phyloP scores from a whole-genome alignment of 2,113 vertebrate genomes.

The Tylochromis polylepis region DNA sequence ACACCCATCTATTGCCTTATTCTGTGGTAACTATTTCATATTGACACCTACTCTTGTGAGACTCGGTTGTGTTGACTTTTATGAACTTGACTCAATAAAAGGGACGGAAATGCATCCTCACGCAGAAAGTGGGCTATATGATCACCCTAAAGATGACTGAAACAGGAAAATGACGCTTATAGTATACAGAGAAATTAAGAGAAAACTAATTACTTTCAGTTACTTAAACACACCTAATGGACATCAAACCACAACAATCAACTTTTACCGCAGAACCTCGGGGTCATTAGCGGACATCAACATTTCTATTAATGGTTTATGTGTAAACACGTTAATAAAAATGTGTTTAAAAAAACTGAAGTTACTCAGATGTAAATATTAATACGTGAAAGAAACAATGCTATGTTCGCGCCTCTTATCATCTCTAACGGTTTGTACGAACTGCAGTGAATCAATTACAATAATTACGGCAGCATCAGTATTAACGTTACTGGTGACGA shows the following conservation, averaged over 20 bases:
- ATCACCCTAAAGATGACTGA: not conserved
- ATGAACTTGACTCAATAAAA: not conserved
- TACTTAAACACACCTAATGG: not conserved
- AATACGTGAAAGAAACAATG: not conserved
- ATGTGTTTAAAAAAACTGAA: too few relatives aligned
- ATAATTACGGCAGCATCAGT: not conserved
- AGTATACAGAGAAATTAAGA: rapidly evolving
- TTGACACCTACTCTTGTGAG: not conserved
- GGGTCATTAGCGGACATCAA: not conserved
- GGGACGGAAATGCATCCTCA: not conserved
- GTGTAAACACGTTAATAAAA: not conserved
- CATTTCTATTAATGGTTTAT: not conserved
- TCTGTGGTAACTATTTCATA: not conserved
- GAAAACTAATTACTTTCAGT: not conserved
- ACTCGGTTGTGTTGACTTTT: not conserved
- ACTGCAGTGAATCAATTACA: not conserved
- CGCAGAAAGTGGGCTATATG: not conserved
- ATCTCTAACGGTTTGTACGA: not conserved
- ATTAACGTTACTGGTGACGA: not conserved
- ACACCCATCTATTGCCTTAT: not conserved
- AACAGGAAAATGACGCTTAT: not conserved
- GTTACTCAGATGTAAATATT: not conserved
- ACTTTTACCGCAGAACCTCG: not conserved
- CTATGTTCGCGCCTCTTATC: not conserved
- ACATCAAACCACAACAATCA: rapidly evolving